Evolutionary conservation across 2,113 vertebrate genomes (phyloP), one percentile per base, ranked within the genome.

Genomic region (Protobothrops mucrosquamatus): DNA sequence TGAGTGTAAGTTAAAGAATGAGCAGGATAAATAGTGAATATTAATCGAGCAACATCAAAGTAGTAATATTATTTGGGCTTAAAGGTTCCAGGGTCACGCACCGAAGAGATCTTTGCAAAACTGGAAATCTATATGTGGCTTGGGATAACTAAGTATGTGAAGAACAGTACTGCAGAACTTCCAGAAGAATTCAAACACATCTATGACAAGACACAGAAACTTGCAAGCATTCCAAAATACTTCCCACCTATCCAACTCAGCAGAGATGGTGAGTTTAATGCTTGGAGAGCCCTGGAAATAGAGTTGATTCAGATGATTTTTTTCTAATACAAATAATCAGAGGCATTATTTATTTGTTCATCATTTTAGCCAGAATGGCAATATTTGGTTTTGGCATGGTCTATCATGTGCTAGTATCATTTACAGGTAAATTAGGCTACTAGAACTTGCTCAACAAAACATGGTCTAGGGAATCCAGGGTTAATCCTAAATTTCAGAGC

Each of bases 51-150:
- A 51, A 18, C 3, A 69, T 10, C 8, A 51, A 74, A 15, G 15
- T 39, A 74, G 15, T 74, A 39, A 59, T 20, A 95, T 46, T 64
- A 0, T 94, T 92, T 90, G 57, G 56, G 3, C 23, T 95, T 95
- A 90, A 94, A 98, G 97, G 96, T 98, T 29, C 98, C 98, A 6
- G 98, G 98, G 85, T 96, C 97, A 55, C 95, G 98, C 54, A 95
- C 97, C 2, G 98, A 98, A 10, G 98, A 99, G 95, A 97, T 99
- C 94, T 99, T 98, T 95, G 98, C 98, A 52, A 99, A 99, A 95
- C 95, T 99, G 89, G 99, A 99, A 97, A 96, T 99, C 69, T 99
- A 99, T 93, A 95, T 99, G 97, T 99, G 99, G 99, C 98, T 99
- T 2, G 99, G 99, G n/a, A 93, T 98, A 61, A 97, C 97, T 90